phyloP scores from a whole-genome alignment of 2,888 invertebrate genomes.

The Campoplex nolae region DNA sequence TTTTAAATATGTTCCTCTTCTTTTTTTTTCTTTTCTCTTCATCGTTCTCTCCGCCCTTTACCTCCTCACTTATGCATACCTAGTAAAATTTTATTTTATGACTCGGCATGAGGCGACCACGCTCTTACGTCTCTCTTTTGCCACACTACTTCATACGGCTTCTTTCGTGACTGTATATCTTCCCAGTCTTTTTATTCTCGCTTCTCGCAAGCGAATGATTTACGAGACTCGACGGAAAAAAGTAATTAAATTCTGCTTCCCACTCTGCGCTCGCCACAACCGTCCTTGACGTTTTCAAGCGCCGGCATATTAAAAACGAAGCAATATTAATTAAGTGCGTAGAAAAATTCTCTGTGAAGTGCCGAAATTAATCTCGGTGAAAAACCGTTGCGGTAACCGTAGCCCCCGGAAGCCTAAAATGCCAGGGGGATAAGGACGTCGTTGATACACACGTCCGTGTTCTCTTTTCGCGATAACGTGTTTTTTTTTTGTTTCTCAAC shows the following conservation, averaged over 20 bases:
- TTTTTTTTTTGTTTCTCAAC: conserved; percentile 20
- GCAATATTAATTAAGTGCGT: conserved; percentile 80
- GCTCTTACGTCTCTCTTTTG: conserved; percentile 25
- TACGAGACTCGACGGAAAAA: conserved; percentile 82
- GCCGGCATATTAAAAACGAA: conserved; percentile 62
- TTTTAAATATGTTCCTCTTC: conserved; percentile 25
- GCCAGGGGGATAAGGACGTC: conserved; percentile 46
- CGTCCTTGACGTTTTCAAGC: conserved; percentile 21
- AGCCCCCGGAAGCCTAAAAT: conserved; percentile 35
- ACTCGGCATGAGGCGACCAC: conserved; percentile 78
- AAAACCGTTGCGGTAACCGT: conserved; percentile 65
- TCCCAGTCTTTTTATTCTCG: conserved; percentile 47
- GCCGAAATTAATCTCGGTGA: conserved; percentile 77
- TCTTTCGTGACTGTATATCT: conserved; percentile 17
- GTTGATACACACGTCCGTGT: conserved; percentile 67
- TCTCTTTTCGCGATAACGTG: conserved; percentile 42
- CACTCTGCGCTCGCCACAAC: not conserved
- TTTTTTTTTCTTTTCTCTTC: conserved; percentile 7
- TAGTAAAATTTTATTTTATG: conserved; percentile 77
- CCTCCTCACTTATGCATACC: conserved; percentile 43
- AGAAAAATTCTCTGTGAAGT: conserved; percentile 65
- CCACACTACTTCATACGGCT: not conserved
- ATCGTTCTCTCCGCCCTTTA: conserved; percentile 40
- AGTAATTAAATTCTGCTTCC: conserved; percentile 81
- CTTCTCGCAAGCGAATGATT: conserved; percentile 76